A percentile compares a stretch with the other conserved stretches of the same genome.
Evolutionary conservation across 2,888 invertebrate genomes (phyloP).

Genomic region (Parnassius glacialis): DNA sequence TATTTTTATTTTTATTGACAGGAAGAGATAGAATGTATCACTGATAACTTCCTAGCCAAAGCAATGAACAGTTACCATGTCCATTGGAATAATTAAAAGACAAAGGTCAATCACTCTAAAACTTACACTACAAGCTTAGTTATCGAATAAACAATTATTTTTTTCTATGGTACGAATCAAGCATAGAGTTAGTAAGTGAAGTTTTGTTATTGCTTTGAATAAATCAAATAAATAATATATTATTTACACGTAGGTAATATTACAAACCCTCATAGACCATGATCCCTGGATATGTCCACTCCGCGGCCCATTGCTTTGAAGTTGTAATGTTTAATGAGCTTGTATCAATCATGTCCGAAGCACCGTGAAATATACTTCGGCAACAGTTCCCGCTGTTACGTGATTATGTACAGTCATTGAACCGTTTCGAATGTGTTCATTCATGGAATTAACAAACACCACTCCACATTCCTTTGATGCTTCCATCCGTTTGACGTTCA

Average conservation of each 20-base stretch:
- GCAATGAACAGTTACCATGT: neutral
- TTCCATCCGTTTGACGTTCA: slow-evolving; percentile 9
- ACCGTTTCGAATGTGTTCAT: slow-evolving; percentile 35
- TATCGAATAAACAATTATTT: no score
- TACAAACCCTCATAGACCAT: slow-evolving; percentile 10
- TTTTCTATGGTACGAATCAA: no score
- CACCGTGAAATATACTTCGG: slow-evolving; percentile 23
- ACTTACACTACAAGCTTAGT: no score
- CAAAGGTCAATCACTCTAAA: no score
- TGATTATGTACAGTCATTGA: slow-evolving; percentile 33
- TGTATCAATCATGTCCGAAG: slow-evolving; percentile 32
- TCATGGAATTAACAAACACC: slow-evolving; percentile 33
- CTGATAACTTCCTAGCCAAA: no score
- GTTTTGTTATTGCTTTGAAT: neutral
- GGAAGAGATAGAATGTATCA: no score
- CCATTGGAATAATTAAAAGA: neutral
- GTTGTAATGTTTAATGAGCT: slow-evolving; percentile 43
- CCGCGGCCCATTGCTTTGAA: slow-evolving; percentile 40
- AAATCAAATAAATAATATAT: neutral
- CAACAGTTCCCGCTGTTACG: slow-evolving; percentile 29
- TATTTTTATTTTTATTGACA: no score
- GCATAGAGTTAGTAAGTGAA: neutral
- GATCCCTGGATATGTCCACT: slow-evolving; percentile 33
- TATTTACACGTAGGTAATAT: neutral
- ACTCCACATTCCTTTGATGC: slow-evolving; percentile 32